Conservation (phyloP, 1,140 invertebrate species). For the Sinonovacula constricta region DNA sequence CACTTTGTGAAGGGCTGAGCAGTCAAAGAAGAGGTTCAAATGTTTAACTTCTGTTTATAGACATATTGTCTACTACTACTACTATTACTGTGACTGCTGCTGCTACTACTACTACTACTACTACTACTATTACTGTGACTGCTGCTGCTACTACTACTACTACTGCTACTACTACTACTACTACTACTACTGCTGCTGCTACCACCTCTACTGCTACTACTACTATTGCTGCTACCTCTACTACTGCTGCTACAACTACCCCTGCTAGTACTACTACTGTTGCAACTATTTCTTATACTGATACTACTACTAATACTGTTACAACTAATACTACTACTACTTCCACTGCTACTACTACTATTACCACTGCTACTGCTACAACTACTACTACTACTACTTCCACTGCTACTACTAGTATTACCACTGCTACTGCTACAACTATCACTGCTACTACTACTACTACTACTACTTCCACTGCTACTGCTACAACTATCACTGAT, state of each 20-base stretch:
- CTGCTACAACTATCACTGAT: no score
- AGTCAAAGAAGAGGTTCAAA: no score
- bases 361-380: no score
- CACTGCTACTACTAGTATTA: conserved; percentile 19
- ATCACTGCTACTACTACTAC: no score
- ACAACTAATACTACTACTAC: conserved; percentile 56
- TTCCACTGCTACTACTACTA: conserved; percentile 54
- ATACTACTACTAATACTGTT: conserved; percentile 57
- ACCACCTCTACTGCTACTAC: conserved; percentile 55
- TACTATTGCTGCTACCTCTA: conserved; percentile 57
- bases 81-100: conserved; percentile 29
- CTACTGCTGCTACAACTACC: conserved; percentile 54
- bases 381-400: conserved; percentile 52
- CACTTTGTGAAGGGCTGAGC: no score
- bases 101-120: conserved; percentile 26
- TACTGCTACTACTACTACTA: conserved; percentile 59
- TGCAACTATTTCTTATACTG: conserved; percentile 55
- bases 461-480: not conserved
- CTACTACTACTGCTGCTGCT: conserved; percentile 56
- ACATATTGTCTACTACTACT: conserved; percentile 34
- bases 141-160: conserved; percentile 42
- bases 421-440: no score
- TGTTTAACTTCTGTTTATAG: no score
- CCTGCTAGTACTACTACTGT: conserved; percentile 54
- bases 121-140: conserved; percentile 22